Conservation (phyloP, 2,888 invertebrate genomes). For the Heteropelma amictum region DNA sequence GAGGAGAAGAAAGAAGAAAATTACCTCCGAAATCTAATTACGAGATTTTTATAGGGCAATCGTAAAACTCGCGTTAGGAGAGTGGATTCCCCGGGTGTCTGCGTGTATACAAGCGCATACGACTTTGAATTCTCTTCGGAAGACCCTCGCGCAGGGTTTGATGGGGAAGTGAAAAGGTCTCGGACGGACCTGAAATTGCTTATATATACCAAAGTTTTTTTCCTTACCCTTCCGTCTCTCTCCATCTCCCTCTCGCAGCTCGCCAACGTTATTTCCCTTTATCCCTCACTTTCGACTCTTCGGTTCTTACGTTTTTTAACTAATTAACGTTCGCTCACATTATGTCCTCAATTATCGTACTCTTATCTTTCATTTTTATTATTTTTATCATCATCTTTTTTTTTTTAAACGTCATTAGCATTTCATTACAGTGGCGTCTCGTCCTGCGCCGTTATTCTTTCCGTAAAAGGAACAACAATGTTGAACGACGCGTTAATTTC, state of each 20-base stretch:
- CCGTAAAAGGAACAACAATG: no score
- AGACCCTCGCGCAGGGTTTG: background rate
- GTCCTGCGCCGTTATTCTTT: no score
- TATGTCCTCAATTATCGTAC: no score
- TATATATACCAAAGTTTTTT: conserved; percentile 17
- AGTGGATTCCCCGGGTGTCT: conserved; percentile 18
- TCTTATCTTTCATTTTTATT: background rate
- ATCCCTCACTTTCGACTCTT: background rate
- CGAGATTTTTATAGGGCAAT: conserved; percentile 77
- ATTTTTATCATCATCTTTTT: no score
- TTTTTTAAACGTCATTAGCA: no score
- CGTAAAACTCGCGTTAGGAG: conserved; percentile 74
- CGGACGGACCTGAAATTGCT: conserved; percentile 38
- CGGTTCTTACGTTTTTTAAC: background rate
- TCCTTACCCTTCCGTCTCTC: background rate
- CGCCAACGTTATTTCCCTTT: background rate
- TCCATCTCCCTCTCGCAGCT: conserved; percentile 9
- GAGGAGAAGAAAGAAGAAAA: conserved; percentile 62
- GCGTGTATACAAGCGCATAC: background rate
- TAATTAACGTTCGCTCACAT: no score
- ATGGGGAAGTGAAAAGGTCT: conserved; percentile 39
- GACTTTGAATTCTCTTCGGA: conserved; percentile 49
- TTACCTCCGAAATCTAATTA: conserved; percentile 78
- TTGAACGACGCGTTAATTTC: no score
- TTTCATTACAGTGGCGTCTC: no score